Percentiles rank a stretch among this genome's conserved stretches.
phyloP scores from a whole-genome alignment of 2,113 vertebrate genomes.

The Corythornis cristatus region DNA sequence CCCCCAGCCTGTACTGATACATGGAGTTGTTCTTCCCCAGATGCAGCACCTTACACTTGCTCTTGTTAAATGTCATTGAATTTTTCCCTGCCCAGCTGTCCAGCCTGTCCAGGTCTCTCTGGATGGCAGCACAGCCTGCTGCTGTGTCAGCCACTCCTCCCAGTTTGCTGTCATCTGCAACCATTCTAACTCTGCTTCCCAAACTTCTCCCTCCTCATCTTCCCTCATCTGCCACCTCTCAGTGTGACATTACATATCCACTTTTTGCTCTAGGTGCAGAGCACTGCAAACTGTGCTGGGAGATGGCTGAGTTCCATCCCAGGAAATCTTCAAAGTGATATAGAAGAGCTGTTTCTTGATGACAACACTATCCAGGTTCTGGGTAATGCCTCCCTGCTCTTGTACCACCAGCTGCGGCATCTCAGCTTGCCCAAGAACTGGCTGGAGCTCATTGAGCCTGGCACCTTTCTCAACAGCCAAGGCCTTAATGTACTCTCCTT shows the following conservation, averaged over 20 bases:
- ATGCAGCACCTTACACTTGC: no score
- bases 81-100: no score
- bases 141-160: no score
- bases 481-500: constrained; percentile 80
- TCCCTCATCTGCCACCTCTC: not conserved
- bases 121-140: no score
- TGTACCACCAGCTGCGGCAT: constrained; percentile 76
- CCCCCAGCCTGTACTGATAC: no score
- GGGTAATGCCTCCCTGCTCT: constrained; percentile 73
- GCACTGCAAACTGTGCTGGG: constrained; percentile 75
- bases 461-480: constrained; percentile 74
- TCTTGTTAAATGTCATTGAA: no score
- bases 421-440: constrained; percentile 83
- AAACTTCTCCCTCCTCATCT: not conserved
- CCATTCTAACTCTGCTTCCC: not conserved
- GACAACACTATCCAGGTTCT: constrained; percentile 84
- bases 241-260: not conserved
- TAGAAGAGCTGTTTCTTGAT: constrained; percentile 82
- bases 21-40: no score
- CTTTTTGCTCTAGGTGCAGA: constrained; percentile 76
- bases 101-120: no score
- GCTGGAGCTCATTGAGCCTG: constrained; percentile 70
- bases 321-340: constrained; percentile 61
- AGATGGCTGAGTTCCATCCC: constrained; percentile 77
- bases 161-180: no score